phyloP scores from a whole-genome alignment of 1,140 invertebrate genomes.

The Hestina assimilis region DNA sequence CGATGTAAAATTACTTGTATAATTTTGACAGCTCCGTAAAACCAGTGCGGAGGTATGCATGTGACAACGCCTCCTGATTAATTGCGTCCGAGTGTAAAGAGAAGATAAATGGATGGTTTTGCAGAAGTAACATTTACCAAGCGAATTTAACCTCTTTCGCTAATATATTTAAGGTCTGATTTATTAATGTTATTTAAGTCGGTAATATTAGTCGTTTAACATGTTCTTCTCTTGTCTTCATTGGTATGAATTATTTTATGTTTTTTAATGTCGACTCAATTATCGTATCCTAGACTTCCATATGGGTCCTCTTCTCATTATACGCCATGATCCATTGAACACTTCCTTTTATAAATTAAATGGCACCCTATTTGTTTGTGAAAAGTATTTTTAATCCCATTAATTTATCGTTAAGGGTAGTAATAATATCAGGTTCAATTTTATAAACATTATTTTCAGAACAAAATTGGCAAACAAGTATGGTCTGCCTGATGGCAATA shows the following conservation, averaged over 20 bases:
- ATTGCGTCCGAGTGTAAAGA: slow-evolving; percentile 62
- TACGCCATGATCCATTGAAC: not conserved
- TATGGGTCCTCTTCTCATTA: not conserved
- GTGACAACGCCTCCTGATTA: slow-evolving; percentile 73
- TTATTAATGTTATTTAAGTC: slow-evolving; percentile 11
- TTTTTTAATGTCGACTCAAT: slow-evolving; percentile 34
- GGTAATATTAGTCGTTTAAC: slow-evolving; percentile 48
- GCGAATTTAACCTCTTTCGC: slow-evolving; percentile 11
- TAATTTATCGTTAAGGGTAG: not conserved
- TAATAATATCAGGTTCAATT: too few species aligned
- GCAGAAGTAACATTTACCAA: slow-evolving; percentile 28
- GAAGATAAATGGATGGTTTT: slow-evolving; percentile 64
- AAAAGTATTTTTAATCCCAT: not conserved
- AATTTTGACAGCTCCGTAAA: slow-evolving; percentile 39
- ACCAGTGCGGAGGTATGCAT: slow-evolving; percentile 49
- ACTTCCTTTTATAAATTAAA: not conserved
- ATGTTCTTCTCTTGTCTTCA: slow-evolving; percentile 48
- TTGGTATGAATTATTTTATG: slow-evolving; percentile 41
- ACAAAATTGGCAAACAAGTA: too few species aligned
- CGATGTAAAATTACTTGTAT: slow-evolving; percentile 35
- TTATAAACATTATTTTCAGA: too few species aligned
- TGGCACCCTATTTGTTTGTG: not conserved
- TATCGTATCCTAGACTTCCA: slow-evolving; percentile 28
- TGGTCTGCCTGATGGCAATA: too few species aligned
- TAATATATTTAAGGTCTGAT: slow-evolving; percentile 10